These are phyloP conservation scores for Rhinolophus sinicus DNA, from an alignment of 2,113 vertebrate species.

Conservation along the genomic window DNA sequence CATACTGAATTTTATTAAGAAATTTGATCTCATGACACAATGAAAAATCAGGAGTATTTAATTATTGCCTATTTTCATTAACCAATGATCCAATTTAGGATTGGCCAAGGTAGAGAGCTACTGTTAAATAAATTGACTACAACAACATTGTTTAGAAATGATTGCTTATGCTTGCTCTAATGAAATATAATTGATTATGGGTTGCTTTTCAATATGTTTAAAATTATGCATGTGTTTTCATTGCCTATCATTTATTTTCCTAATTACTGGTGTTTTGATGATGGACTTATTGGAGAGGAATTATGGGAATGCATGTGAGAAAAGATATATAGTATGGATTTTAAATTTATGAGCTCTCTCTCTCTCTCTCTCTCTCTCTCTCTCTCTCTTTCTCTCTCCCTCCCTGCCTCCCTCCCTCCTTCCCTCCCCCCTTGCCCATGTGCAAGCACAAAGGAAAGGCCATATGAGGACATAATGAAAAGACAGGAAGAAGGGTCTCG, in stretches of 20 bases:
- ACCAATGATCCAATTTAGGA: constrained; percentile 65
- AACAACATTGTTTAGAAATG: constrained; percentile 55
- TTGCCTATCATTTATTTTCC: constrained; percentile 19
- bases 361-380: neutral
- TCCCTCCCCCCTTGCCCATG: neutral
- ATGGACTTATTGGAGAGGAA: neutral
- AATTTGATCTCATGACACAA: constrained; percentile 65
- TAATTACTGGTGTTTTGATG: constrained; percentile 45
- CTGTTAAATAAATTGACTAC: constrained; percentile 49
- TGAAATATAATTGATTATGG: constrained; percentile 60
- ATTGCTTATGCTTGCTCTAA: constrained; percentile 58
- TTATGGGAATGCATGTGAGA: neutral
- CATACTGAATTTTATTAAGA: constrained; percentile 54
- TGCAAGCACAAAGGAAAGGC: neutral
- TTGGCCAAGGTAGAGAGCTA: constrained; percentile 60
- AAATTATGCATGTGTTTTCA: constrained; percentile 50
- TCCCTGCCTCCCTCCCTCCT: no score
- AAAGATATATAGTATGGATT: neutral
- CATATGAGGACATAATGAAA: neutral
- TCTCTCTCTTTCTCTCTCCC: neutral
- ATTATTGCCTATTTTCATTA: constrained; percentile 68
- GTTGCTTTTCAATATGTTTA: constrained; percentile 14
- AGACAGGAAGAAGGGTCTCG: neutral
- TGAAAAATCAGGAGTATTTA: constrained; percentile 61
- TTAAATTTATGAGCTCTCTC: neutral